Percentiles rank a stretch among this genome's conserved stretches.
These are phyloP conservation scores for Barbus barbus DNA, from an alignment of 2,113 vertebrate species.

Conservation along the genomic window DNA sequence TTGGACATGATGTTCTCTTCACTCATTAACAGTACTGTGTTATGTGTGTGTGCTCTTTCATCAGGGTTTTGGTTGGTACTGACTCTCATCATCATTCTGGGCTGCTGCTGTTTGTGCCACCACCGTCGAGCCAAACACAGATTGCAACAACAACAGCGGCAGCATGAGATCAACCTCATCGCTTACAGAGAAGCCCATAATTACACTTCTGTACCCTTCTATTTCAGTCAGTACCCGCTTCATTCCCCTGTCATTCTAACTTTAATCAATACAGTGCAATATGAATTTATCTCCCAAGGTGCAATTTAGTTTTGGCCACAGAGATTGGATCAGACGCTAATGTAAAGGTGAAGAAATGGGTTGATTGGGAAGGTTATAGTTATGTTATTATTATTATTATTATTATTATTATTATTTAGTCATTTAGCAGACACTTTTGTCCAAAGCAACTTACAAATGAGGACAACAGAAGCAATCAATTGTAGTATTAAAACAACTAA, in stretches of 20 bases:
- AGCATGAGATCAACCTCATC: slow-evolving; percentile 96
- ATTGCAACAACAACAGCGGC: slow-evolving; percentile 91
- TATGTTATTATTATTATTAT: too few species aligned
- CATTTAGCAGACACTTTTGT: too few species aligned
- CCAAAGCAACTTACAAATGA: too few species aligned
- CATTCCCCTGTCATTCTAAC: background rate
- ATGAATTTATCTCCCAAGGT: background rate
- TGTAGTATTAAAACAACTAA: too few species aligned
- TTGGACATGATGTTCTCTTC: background rate
- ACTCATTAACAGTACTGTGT: background rate
- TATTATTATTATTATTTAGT: too few species aligned
- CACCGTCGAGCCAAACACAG: slow-evolving; percentile 93
- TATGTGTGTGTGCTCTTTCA: background rate
- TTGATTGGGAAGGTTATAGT: too few species aligned
- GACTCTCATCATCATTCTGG: slow-evolving; percentile 92
- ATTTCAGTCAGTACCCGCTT: slow-evolving; percentile 73
- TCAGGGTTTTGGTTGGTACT: slow-evolving; percentile 97
- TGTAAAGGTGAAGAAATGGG: background rate
- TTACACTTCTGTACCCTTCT: slow-evolving; percentile 89
- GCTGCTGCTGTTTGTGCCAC: slow-evolving; percentile 91
- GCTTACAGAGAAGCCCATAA: slow-evolving; percentile 93
- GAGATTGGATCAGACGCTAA: background rate
- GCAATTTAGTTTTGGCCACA: background rate
- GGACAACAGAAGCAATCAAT: too few species aligned
- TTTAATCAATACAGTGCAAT: background rate